Evolutionary conservation across 2,113 vertebrate genomes (phyloP), one percentile per base, ranked within the genome.

Genomic region (Xiphophorus maculatus): DNA sequence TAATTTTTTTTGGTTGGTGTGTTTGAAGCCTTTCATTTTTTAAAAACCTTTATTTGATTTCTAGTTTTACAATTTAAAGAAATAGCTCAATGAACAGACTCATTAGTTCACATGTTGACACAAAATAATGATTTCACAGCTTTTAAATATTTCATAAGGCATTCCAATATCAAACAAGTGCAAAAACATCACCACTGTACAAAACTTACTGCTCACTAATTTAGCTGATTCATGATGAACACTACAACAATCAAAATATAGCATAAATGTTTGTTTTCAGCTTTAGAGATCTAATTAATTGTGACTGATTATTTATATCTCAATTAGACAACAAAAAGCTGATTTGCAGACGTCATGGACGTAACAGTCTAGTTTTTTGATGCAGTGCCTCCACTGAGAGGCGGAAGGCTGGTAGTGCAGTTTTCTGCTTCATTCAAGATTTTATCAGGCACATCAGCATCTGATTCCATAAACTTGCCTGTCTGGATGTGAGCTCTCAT

Each of bases 321-420:
- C 7, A 54, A 3, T 54, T 54, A 54, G 51, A 54, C 2, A 58
- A n/a, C 8, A 5, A 58, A n/a, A 58, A 58, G 7, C 51, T 22
- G 9, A 25, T n/a, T 58, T 3, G 22, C 1, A 11, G 25, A 58
- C 1, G 3, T n/a, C 22, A n/a, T 11, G 48, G 48, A 54, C 1
- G 19, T 54, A 54, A 54, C 15, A 22, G 51, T 8, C 10, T 25
- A n/a, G 25, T 27, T 22, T 54, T 25, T 68, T 61, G 61, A 61
- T 81, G 51, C 25, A 22, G 35, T 89, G 80, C 88, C 87, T 86
- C 82, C 86, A n/a, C 82, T 62, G 0, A 71, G 83, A 91, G 92
- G 82, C 40, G 19, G 1, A 48, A 60, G 2, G 7, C 2, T 30
- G 28, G 3, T 27, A 79, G 37, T 72, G 73, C 89, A 80, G 25